These are phyloP conservation scores for Pao palembangensis DNA, from an alignment of 2,113 vertebrate species.

Conservation along the genomic window DNA sequence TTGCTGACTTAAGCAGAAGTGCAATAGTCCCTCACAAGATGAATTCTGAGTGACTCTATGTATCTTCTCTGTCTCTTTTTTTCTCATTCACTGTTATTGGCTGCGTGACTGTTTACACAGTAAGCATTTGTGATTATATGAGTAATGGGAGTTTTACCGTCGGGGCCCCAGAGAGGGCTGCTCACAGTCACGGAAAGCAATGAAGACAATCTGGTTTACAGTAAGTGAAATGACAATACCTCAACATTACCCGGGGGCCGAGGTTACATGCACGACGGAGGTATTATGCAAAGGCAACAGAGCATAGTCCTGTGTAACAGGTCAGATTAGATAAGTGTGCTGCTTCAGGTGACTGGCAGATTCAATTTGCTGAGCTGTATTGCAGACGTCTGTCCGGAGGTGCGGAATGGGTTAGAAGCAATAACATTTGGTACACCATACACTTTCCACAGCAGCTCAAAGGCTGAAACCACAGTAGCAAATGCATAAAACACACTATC, in stretches of 20 bases:
- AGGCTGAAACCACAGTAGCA: not conserved
- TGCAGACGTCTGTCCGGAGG: constrained; percentile 39
- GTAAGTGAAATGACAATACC: constrained; percentile 55
- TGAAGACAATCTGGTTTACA: constrained; percentile 29
- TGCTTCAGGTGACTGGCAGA: constrained; percentile 68
- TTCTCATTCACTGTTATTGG: constrained; percentile 42
- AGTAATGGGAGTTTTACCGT: constrained; percentile 59
- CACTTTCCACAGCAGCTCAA: constrained; percentile 13
- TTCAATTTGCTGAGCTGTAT: constrained; percentile 63
- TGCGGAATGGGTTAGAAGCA: constrained; percentile 42
- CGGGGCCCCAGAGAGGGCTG: constrained; percentile 27
- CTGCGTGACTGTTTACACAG: constrained; percentile 55
- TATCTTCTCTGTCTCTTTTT: constrained; percentile 29
- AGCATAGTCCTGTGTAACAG: constrained; percentile 60
- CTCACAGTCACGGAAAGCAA: constrained; percentile 38
- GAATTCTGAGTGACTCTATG: constrained; percentile 60
- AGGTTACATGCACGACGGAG: constrained; percentile 47
- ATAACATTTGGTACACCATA: constrained; percentile 32
- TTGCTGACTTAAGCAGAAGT: constrained; percentile 73
- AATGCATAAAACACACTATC: not conserved
- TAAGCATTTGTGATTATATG: constrained; percentile 61
- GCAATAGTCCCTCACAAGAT: constrained; percentile 45
- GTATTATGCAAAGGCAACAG: constrained; percentile 63
- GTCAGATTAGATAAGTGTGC: constrained; percentile 65
- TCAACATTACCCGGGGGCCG: constrained; percentile 21